Conservation (phyloP, 2,888 invertebrate genomes). For the Acanthacorydalis orientalis region DNA sequence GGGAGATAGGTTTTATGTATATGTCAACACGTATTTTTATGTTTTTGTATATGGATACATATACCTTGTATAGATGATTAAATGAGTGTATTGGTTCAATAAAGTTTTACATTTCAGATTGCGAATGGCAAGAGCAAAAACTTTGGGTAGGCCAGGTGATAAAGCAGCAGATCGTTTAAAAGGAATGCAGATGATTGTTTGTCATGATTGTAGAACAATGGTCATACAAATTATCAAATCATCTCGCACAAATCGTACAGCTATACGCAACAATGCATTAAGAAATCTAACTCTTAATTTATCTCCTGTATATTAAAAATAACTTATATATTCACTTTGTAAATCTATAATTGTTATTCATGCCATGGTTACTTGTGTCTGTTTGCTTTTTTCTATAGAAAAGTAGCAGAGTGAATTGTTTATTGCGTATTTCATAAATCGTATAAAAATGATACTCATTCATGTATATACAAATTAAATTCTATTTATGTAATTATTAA, state of each 20-base stretch:
- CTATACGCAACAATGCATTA: constrained; percentile 65
- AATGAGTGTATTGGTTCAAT: background rate
- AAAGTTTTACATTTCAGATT: constrained; percentile 26
- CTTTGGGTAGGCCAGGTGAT: constrained; percentile 27
- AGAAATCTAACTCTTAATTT: constrained; percentile 68
- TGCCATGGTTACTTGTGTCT: background rate
- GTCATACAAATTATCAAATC: constrained; percentile 87
- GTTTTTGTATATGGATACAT: too few relatives aligned
- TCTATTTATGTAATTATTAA: too few relatives aligned
- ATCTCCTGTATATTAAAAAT: constrained; percentile 55
- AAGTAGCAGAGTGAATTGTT: too few relatives aligned
- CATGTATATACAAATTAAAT: too few relatives aligned
- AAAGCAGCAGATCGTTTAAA: constrained; percentile 43
- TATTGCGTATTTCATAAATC: too few relatives aligned
- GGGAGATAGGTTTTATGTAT: too few relatives aligned
- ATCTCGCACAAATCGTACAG: constrained; percentile 65
- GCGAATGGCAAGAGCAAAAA: constrained; percentile 42
- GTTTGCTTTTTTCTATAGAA: too few relatives aligned
- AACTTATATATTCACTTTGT: background rate
- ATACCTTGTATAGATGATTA: background rate
- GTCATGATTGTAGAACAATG: constrained; percentile 89
- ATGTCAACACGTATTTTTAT: too few relatives aligned
- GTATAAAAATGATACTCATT: too few relatives aligned
- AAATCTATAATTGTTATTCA: background rate
- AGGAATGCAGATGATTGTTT: constrained; percentile 73